phyloP scores from a whole-genome alignment of 2,888 invertebrate species.

The Galerucella calmariensis region DNA sequence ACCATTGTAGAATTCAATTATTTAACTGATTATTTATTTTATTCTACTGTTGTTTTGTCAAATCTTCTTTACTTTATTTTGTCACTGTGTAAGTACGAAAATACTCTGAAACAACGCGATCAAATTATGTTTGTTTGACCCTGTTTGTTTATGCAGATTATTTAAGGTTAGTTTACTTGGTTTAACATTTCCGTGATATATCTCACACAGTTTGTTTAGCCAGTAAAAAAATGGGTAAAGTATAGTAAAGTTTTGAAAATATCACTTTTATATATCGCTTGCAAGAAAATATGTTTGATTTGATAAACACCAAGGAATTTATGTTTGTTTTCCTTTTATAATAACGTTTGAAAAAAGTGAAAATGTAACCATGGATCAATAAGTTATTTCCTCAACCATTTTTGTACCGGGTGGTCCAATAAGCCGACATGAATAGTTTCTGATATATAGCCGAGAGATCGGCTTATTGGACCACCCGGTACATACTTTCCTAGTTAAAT shows the following conservation, averaged over 20 bases:
- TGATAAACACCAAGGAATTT: not conserved
- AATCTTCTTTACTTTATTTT: too few relatives aligned
- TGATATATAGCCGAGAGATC: too few relatives aligned
- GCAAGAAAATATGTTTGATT: not conserved
- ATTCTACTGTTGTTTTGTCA: not conserved
- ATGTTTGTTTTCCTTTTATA: not conserved
- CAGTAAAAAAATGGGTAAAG: not conserved
- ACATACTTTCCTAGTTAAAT: too few relatives aligned
- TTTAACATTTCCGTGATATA: slow-evolving; percentile 7
- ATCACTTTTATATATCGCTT: not conserved
- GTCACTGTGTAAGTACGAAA: not conserved
- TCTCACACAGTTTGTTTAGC: slow-evolving; percentile 21
- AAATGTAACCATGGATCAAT: too few relatives aligned
- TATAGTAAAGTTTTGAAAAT: not conserved
- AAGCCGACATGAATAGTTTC: too few relatives aligned
- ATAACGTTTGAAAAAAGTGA: too few relatives aligned
- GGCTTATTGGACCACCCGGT: too few relatives aligned
- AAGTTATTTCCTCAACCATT: too few relatives aligned
- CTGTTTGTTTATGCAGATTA: slow-evolving; percentile 32
- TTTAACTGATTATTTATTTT: not conserved
- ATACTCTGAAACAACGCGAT: not conserved
- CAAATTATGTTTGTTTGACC: slow-evolving; percentile 13
- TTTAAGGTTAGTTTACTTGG: slow-evolving; percentile 15
- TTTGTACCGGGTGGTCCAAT: too few relatives aligned
- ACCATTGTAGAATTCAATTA: not conserved